phyloP scores from a whole-genome alignment of 2,113 vertebrate genomes.

The Pachyramphus minor region DNA sequence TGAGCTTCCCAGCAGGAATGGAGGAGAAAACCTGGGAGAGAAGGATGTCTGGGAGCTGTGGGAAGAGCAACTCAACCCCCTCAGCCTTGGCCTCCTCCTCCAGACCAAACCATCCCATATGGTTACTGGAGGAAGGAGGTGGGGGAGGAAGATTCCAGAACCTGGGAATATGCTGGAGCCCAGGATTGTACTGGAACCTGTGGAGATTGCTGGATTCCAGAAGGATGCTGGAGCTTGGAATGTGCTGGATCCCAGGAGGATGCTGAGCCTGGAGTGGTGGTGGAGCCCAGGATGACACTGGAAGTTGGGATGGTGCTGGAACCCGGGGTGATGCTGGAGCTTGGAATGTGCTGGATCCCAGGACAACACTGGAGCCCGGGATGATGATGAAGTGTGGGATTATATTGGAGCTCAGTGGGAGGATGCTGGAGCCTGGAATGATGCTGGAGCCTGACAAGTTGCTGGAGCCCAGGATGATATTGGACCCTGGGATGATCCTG shows the following conservation, averaged over 20 bases:
- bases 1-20: background rate
- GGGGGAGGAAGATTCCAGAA: background rate
- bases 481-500: accelerated
- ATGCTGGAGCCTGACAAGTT: accelerated
- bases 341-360: background rate
- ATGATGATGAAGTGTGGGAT: background rate
- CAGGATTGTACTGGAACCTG: accelerated
- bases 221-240: background rate
- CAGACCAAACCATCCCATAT: too few species aligned
- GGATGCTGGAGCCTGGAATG: accelerated
- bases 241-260: too few species aligned
- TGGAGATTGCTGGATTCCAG: background rate
- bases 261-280: background rate
- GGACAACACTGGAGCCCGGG: background rate
- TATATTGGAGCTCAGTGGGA: background rate
- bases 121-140: background rate
- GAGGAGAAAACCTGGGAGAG: background rate
- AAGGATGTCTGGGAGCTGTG: background rate
- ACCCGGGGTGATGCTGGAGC: accelerated
- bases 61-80: background rate
- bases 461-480: accelerated
- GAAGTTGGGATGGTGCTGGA: background rate
- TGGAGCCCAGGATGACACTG: background rate
- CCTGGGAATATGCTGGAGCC: accelerated
- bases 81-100: too few species aligned